Base-by-base conservation (phyloP, 2,888 invertebrate species). In the Ectropis crepuscularia region DNA sequence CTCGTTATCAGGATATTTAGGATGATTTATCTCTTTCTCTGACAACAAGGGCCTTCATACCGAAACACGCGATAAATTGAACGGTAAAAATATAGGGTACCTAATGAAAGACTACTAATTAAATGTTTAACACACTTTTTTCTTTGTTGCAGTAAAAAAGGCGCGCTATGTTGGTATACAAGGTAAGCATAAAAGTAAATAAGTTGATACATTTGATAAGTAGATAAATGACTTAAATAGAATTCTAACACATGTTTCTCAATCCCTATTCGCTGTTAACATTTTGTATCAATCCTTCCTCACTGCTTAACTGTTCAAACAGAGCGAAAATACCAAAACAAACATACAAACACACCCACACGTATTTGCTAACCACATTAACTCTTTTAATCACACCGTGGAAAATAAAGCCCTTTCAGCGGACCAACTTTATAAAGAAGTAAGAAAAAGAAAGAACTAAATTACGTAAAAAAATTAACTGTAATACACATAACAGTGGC, bases 151-250 rank as follows among this genome's bases (percentile, higher is more conserved):
- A 97, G 97, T 97, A 86, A 97, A 97, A 94, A 97, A 97, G 94
- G 97, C 97, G 93, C 95, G 96, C 89, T 96, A 96, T 93, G 95
- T 96, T 89, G 96, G 96, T 92, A 95, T 95, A 87, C 96, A 96
- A 95, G 96, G 97, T 97, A 89, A 94, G 96, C 16, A 2, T 28
- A 28, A 28, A 28, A 28, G 16, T 28, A 28, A 4, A 28, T 28
- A 28, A 28, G 16, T 28, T 28, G 16, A n/a, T n/a, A n/a, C n/a
- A n/a, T n/a, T n/a, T 28, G 16, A 2, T 28, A 51, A n/a, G n/a
- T n/a, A n/a, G n/a, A 28, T n/a, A 41, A 41, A 9, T 41, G 5
- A 41, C 7, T 41, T 41, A 41, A 41, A 9, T 7, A 5, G 2
- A 43, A 43, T 43, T 43, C 6, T 9, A 16, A 5, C 6, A 28